Evolutionary conservation across 2,888 invertebrate species (phyloP), one percentile per base, ranked within the genome.

Genomic region (Pasiphila rectangulata): DNA sequence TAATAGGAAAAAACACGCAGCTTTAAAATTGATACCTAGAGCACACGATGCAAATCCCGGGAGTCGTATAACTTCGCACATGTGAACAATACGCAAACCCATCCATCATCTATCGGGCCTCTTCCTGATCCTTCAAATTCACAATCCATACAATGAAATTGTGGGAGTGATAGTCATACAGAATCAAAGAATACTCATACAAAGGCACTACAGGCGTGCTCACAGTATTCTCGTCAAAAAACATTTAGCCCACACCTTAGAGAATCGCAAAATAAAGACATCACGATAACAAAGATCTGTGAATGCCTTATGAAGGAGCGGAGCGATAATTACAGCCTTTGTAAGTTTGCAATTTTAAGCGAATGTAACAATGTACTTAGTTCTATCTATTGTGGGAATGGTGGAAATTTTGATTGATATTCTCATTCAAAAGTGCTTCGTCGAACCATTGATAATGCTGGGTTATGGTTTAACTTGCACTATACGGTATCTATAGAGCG

Each of bases 161-260:
- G 82, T 87, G 82, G 86, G 87, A 83, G 88, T 88, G 88, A 88
- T 87, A 82, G 75, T 16, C 32, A 12, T 27, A 32, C 17, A 32
- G 32, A 32, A 75, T 73, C 69, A 63, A 59, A 56, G 69, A 63
- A 80, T 71, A 74, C 15, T 7, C 16, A 25, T 21, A 84, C 82
- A 87, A 88, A 63, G 63, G 73, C 86, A n/a, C 86, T 57, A 69
- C 86, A 69, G 87, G 85, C 75, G 83, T 74, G 76, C 85, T 78
- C 71, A 85, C 85, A 81, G 82, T 79, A 70, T 76, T 72, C 74
- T 87, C 84, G 83, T 88, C 85, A 86, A 86, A 87, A 87, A 87
- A 84, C 86, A 81, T 86, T 87, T 86, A 87, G 82, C 81, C 82
- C 85, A 83, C 85, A 86, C 87, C 83, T 85, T 86, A 84, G 84